A percentile compares a stretch with the other conserved stretches of the same genome.
These are phyloP conservation scores for Petromus typicus DNA, from an alignment of 2,113 vertebrate species.

Conservation along the genomic window DNA sequence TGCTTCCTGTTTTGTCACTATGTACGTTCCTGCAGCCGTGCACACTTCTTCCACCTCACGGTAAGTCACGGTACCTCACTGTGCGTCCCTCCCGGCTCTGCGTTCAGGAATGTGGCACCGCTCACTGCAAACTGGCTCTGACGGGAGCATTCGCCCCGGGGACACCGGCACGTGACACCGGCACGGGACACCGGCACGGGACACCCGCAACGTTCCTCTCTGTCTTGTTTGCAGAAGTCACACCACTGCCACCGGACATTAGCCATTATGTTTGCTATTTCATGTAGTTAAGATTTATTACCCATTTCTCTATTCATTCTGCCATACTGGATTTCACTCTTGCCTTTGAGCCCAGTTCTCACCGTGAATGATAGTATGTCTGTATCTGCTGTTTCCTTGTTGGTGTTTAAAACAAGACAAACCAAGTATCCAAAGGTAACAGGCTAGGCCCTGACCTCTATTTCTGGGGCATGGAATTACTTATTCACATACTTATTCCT, in stretches of 20 bases:
- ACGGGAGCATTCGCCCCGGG: neutral
- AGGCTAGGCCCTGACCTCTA: neutral
- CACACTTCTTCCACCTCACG: neutral
- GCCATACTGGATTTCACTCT: neutral
- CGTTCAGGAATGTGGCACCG: neutral
- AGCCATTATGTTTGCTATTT: neutral
- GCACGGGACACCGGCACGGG: neutral
- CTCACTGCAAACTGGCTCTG: neutral
- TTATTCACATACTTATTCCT: neutral
- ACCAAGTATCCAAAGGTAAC: neutral
- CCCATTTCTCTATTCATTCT: conserved; percentile 12
- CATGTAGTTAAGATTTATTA: neutral
- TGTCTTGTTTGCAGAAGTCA: neutral
- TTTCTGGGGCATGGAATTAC: neutral
- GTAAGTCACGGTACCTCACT: neutral
- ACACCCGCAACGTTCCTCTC: neutral
- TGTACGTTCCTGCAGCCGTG: neutral
- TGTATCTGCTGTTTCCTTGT: neutral
- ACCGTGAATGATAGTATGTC: neutral
- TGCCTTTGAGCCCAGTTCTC: neutral
- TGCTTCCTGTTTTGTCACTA: neutral
- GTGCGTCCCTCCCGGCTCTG: neutral
- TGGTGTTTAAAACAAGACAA: neutral
- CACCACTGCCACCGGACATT: neutral
- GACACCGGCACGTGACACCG: neutral